These are phyloP conservation scores for Hydriomena furcata DNA, from an alignment of 2,888 invertebrate species.

Conservation along the genomic window DNA sequence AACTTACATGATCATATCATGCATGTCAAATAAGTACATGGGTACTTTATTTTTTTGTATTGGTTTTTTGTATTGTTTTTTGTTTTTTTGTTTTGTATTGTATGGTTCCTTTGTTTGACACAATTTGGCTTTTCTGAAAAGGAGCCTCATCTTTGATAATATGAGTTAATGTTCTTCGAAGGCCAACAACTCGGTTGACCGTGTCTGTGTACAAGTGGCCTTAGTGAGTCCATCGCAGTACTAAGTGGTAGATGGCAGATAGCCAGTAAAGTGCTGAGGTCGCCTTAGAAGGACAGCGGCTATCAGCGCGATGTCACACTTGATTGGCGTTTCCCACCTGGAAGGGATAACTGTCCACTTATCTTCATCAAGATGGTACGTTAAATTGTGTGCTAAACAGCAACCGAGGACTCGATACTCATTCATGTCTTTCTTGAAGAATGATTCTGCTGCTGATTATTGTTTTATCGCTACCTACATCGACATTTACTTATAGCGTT, in stretches of 20 bases:
- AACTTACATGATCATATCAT: too few species aligned
- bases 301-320: slow-evolving; percentile 13
- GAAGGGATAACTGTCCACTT: slow-evolving; percentile 2
- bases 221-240: slow-evolving; percentile 3
- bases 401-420: slow-evolving; percentile 1
- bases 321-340: slow-evolving; percentile 11
- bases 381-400: background rate
- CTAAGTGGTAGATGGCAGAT: slow-evolving; percentile 17
- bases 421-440: background rate
- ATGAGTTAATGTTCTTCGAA: too few species aligned
- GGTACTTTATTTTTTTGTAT: too few species aligned
- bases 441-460: background rate
- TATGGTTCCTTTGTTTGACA: too few species aligned
- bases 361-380: slow-evolving; percentile 4
- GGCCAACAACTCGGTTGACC: background rate
- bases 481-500: too few species aligned
- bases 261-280: slow-evolving; percentile 9
- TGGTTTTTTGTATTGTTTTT: too few species aligned
- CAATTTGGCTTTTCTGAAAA: too few species aligned
- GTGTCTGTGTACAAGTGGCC: background rate
- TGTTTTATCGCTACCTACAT: too few species aligned
- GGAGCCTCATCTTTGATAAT: too few species aligned
- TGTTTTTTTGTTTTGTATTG: too few species aligned
- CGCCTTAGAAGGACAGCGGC: slow-evolving; percentile 12
- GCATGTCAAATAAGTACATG: too few species aligned